Evolutionary conservation across 2,888 invertebrate species (phyloP), one percentile per base, ranked within the genome.

Genomic region (Drosophila aldrichi): DNA sequence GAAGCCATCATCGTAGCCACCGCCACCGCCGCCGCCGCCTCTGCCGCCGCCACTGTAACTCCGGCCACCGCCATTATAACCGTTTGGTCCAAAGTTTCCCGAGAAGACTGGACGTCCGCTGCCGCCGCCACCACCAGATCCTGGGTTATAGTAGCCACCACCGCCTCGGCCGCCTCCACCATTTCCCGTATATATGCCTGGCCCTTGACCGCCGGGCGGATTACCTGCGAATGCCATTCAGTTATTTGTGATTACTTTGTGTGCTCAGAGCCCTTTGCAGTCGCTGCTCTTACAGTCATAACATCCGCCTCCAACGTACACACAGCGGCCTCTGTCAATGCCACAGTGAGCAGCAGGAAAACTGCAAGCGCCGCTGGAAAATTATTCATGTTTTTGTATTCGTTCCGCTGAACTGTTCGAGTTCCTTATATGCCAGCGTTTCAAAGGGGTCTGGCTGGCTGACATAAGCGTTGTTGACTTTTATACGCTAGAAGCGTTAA

Each of bases 281-380:
- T 36, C 5, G 29, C 18, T 38, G 46, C 34, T 43, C 84, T 89
- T 74, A 85, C 84, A 85, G 71, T 89, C 79, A 63, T 89, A 87
- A 70, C 84, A 85, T 43, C 89, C 89, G 55, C 84, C 84, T 41
- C 87, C 84, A 41, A 85, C 89, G 40, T 85, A 85, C 10, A n/a
- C n/a, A 85, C 84, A 49, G 87, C 89, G 4, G 89, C 84, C 62
- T 85, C 55, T 7, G 88, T 29, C 38, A 89, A 41, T 10, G 84
- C 70, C 61, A 85, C 41, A 14, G 65, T 49, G 51, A 71, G 40
- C 10, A 87, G 22, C 34, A 79, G 67, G 40, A 81, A 38, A 74
- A 74, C 54, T 65, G 56, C 81, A 25, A 87, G 52, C 57, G 29
- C 56, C 68, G 43, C 57, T 54, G 73, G 46, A 22, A 74, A 67